Base-by-base conservation (phyloP, 2,888 invertebrate species). In the Entomobrya proxima region DNA sequence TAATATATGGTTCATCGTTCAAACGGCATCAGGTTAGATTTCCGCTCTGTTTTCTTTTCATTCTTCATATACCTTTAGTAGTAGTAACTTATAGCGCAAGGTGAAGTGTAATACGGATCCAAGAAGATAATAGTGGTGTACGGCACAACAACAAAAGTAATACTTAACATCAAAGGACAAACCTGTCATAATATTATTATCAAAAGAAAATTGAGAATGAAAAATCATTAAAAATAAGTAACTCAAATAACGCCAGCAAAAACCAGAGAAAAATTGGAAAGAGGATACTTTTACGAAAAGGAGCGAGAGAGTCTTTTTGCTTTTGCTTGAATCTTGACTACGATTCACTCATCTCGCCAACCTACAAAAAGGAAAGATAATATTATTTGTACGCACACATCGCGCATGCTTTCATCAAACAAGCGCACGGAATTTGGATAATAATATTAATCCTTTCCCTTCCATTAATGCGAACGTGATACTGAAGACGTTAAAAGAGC, bases 151-250 rank as follows among this genome's bases (percentile, higher is more conserved):
- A 30, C 15, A 69, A 15, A 40, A 32, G 40, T 50, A 64, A 78
- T 78, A 32, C 21, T 50, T 61, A 61, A 61, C 47, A 64, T 72
- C 55, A 81, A 80, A 80, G 81, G 81, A 81, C 81, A 81, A 81
- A 61, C 81, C 81, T 74, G 72, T 81, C 74, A 58, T 72, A 44
- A 55, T 18, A 58, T 47, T 61, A 74, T 81, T 44, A 81, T 72
- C 55, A 81, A 40, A 58, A 80, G 69, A 80, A 72, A 72, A 72
- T 32, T 52, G 52, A 52, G 52, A 11, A 47, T 44, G 61, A 47
- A 72, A 81, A 81, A 81, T 74, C 81, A 81, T 81, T 81, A 81
- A 74, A 81, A 81, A 61, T 74, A 72, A 72, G 61, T 72, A 72
- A 74, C 72, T 58, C 72, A 81, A 81, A 81, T 81, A 58, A 81